A percentile compares a stretch with the other conserved stretches of the same genome.
These are phyloP conservation scores for Coremacera marginata DNA, from an alignment of 2,888 invertebrate species.

Conservation along the genomic window DNA sequence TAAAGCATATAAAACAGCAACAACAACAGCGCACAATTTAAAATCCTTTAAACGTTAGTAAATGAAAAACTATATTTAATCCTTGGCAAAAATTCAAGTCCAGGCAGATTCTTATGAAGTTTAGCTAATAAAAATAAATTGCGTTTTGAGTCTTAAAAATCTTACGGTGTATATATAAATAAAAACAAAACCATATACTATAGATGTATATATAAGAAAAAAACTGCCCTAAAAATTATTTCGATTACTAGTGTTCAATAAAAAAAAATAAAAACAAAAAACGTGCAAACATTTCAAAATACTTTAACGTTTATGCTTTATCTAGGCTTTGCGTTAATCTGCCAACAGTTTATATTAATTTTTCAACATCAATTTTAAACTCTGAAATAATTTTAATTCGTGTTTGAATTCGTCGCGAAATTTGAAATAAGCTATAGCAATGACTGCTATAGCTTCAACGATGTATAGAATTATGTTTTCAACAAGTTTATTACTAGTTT, in stretches of 20 bases:
- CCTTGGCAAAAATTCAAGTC: neutral
- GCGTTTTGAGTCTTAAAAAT: neutral
- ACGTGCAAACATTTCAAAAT: neutral
- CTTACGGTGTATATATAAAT: neutral
- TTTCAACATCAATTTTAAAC: too few species aligned
- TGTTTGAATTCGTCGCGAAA: too few species aligned
- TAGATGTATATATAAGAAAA: neutral
- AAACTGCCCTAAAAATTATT: slow-evolving; percentile 10
- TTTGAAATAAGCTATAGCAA: too few species aligned
- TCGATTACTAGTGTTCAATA: slow-evolving; percentile 2
- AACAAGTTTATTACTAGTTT: too few species aligned
- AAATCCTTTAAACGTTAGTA: slow-evolving; percentile 4
- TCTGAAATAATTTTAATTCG: too few species aligned
- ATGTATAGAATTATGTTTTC: too few species aligned
- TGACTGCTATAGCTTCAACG: too few species aligned
- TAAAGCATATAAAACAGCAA: neutral
- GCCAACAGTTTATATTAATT: neutral
- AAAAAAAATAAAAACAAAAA: neutral
- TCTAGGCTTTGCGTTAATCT: neutral
- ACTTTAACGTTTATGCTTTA: neutral
- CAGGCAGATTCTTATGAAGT: neutral
- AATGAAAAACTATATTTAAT: neutral
- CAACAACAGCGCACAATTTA: slow-evolving; percentile 28
- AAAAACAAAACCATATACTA: neutral
- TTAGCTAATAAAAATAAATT: neutral